Evolutionary conservation across 2,113 vertebrate genomes (phyloP), one percentile per base, ranked within the genome.

Genomic region (Nibea coibor): DNA sequence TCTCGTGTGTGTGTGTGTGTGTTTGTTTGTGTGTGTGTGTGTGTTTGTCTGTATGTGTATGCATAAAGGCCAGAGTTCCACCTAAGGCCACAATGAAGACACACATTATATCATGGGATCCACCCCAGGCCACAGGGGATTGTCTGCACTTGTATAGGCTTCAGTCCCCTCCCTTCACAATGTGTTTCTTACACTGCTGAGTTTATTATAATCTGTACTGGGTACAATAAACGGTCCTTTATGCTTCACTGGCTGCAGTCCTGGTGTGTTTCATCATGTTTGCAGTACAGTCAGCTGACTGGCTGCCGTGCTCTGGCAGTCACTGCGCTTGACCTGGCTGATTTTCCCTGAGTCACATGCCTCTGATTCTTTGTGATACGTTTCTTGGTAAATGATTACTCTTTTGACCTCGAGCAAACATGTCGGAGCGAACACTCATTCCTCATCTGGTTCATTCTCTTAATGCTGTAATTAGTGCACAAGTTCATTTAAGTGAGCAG

Each of bases 151-250:
- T 94, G 93, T 94, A 93, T 74, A 92, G 88, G 92, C 92, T 93
- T 91, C 74, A 63, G 39, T 53, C n/a, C 76, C 85, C 71, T n/a
- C 84, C 80, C 85, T 81, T 88, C 92, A 90, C 90, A 91, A 92
- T 88, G 81, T 97, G 91, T 95, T 95, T 95, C 94, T 96, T 96
- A 96, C 96, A 96, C 95, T 96, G 96, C 95, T 96, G 95, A 95
- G 84, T 96, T 97, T 89, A 95, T 96, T 93, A 96, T 97, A 94
- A 96, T 97, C 96, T 98, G 96, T 97, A 97, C 96, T 96, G 96
- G 96, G 96, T 98, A 97, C 97, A 98, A 98, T 99, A 98, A 99
- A 99, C 94, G 73, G 65, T 94, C 86, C 89, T 92, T 90, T 91
- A 92, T 93, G 94, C 93, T 94, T 92, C 90, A 92, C 75, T 87